Evolutionary conservation across 2,888 invertebrate genomes (phyloP).

Genomic region (Dusona sp.): DNA sequence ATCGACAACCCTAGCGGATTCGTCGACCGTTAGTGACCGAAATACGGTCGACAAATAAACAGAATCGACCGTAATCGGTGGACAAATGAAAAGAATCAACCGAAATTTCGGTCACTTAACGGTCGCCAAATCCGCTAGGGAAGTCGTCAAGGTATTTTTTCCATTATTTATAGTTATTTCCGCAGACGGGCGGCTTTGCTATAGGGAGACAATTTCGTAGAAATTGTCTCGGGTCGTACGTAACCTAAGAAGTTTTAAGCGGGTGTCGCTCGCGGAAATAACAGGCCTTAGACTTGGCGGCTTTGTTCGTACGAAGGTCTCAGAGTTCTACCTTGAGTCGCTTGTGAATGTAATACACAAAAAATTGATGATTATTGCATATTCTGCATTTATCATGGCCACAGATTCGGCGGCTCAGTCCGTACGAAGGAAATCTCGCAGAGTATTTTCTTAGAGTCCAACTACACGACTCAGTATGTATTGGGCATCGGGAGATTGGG

Average conservation of each 20-base stretch:
- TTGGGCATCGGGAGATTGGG: not conserved
- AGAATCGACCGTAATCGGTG: no score
- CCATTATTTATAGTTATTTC: slow-evolving; percentile 42
- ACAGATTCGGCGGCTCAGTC: slow-evolving; percentile 35
- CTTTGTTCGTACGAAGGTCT: slow-evolving; percentile 56
- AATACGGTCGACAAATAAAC: no score
- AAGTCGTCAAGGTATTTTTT: slow-evolving; percentile 54
- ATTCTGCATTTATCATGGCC: slow-evolving; percentile 29
- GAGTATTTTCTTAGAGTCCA: slow-evolving; percentile 44
- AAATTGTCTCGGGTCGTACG: slow-evolving; percentile 46
- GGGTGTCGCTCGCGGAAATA: slow-evolving; percentile 50
- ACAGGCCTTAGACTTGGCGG: slow-evolving; percentile 53
- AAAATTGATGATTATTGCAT: slow-evolving; percentile 16
- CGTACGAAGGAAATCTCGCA: slow-evolving; percentile 48
- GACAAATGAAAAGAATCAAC: no score
- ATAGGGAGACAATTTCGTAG: slow-evolving; percentile 36
- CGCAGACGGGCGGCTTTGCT: slow-evolving; percentile 59
- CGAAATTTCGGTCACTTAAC: no score
- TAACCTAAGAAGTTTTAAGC: slow-evolving; percentile 54
- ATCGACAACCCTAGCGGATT: no score
- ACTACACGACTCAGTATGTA: slow-evolving; percentile 9
- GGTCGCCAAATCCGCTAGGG: no score
- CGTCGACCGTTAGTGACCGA: no score
- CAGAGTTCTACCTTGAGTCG: slow-evolving; percentile 45
- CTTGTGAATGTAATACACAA: slow-evolving; percentile 28